Evolutionary conservation across 2,113 vertebrate species (phyloP).

Genomic region (Coturnix japonica): DNA sequence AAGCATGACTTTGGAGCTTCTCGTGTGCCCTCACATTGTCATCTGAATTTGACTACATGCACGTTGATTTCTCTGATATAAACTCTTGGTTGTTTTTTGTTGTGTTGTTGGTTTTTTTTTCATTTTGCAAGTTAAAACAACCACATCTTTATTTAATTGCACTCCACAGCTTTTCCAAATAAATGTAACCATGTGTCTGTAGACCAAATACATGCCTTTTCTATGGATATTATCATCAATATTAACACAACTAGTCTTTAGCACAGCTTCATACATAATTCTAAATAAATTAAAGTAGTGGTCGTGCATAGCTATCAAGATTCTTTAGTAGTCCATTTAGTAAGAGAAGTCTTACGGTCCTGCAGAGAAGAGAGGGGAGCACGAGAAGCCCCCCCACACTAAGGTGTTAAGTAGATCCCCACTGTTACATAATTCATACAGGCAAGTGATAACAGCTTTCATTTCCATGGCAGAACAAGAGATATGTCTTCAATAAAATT

Average conservation of each 20-base stretch:
- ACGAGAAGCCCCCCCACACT: background rate
- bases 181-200: slow-evolving; percentile 17
- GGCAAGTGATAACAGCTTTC: slow-evolving; percentile 3
- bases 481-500: slow-evolving; percentile 3
- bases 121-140: background rate
- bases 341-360: background rate
- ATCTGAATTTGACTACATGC: background rate
- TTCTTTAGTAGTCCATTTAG: background rate
- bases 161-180: slow-evolving; percentile 17
- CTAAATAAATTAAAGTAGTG: background rate
- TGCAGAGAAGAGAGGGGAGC: background rate
- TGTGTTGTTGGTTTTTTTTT: background rate
- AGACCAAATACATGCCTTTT: slow-evolving; percentile 31
- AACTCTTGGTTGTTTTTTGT: background rate
- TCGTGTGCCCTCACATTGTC: background rate
- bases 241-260: slow-evolving; percentile 23
- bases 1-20: slow-evolving; percentile 16
- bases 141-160: slow-evolving; percentile 9
- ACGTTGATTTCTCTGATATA: background rate
- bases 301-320: background rate
- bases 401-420: background rate
- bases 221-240: background rate
- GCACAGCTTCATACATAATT: background rate
- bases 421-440: background rate
- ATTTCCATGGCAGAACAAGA: background rate